phyloP scores from a whole-genome alignment of 2,113 vertebrate species.

The Tetraodon nigroviridis region DNA sequence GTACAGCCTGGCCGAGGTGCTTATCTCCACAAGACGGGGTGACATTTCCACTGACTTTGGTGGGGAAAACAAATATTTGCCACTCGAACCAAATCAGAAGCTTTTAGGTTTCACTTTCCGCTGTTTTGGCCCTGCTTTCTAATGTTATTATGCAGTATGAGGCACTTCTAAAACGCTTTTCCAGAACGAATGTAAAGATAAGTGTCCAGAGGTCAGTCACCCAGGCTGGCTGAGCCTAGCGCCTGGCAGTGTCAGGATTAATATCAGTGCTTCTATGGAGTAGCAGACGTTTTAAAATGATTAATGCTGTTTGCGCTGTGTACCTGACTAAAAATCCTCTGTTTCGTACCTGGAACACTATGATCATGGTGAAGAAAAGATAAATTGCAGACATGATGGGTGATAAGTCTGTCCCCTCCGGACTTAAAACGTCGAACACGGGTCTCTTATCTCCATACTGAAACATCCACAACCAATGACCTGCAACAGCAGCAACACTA shows the following conservation, averaged over 20 bases:
- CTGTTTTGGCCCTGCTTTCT: background rate
- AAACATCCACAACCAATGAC: constrained; percentile 90
- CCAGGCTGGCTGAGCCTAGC: background rate
- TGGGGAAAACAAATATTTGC: background rate
- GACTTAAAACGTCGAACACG: constrained; percentile 85
- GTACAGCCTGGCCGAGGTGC: constrained; percentile 1
- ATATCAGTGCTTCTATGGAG: background rate
- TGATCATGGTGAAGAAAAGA: constrained; percentile 95
- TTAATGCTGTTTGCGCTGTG: background rate
- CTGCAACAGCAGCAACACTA: constrained; percentile 64
- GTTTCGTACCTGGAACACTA: constrained; percentile 89
- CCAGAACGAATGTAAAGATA: constrained; percentile 11
- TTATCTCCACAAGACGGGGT: constrained; percentile 21
- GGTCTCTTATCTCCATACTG: constrained; percentile 87
- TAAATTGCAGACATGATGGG: constrained; percentile 85
- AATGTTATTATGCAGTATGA: constrained; percentile 4
- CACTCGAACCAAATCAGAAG: constrained; percentile 26
- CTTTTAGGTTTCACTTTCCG: constrained; percentile 16
- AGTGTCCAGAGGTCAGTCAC: constrained; percentile 31
- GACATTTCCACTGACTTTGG: constrained; percentile 28
- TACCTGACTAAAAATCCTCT: background rate
- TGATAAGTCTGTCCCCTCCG: constrained; percentile 83
- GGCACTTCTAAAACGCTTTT: constrained; percentile 10
- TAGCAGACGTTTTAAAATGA: constrained; percentile 22
- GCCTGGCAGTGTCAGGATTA: constrained; percentile 8